These are phyloP conservation scores for Tragelaphus buxtoni DNA, from an alignment of 2,113 vertebrate genomes.

Conservation along the genomic window DNA sequence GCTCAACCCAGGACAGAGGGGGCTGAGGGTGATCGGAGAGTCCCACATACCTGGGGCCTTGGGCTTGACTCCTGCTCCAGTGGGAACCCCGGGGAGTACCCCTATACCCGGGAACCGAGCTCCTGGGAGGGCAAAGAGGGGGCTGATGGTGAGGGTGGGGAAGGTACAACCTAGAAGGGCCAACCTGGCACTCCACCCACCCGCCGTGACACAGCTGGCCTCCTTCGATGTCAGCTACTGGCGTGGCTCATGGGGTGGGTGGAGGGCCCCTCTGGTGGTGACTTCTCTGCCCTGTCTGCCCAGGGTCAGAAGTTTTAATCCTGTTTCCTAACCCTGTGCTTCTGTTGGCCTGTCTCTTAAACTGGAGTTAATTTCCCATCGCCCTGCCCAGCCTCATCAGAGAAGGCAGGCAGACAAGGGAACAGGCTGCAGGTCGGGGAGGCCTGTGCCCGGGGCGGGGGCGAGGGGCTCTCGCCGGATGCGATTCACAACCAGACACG, in stretches of 20 bases:
- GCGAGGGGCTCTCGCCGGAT: fast-evolving
- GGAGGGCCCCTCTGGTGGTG: not conserved
- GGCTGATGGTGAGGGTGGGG: not conserved
- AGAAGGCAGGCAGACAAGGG: not conserved
- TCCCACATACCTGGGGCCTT: conserved; percentile 84
- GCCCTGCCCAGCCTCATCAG: not conserved
- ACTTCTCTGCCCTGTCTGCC: not conserved
- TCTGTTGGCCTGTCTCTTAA: not conserved
- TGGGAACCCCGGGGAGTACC: conserved; percentile 94
- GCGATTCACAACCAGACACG: fast-evolving
- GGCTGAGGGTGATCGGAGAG: not conserved
- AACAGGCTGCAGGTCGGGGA: not conserved
- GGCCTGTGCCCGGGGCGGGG: not conserved
- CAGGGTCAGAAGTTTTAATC: not conserved
- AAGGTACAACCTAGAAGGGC: not conserved
- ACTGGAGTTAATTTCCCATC: not conserved
- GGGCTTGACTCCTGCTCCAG: conserved; percentile 88
- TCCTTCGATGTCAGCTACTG: not conserved
- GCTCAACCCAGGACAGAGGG: fast-evolving
- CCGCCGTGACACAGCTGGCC: not conserved
- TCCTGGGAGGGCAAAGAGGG: conserved; percentile 75
- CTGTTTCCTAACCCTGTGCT: not conserved
- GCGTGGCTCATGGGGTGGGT: fast-evolving
- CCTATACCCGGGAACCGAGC: conserved; percentile 87
- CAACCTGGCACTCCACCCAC: not conserved